Evolutionary conservation across 2,113 vertebrate genomes (phyloP), one percentile per base, ranked within the genome.

Genomic region (Holacanthus passer): DNA sequence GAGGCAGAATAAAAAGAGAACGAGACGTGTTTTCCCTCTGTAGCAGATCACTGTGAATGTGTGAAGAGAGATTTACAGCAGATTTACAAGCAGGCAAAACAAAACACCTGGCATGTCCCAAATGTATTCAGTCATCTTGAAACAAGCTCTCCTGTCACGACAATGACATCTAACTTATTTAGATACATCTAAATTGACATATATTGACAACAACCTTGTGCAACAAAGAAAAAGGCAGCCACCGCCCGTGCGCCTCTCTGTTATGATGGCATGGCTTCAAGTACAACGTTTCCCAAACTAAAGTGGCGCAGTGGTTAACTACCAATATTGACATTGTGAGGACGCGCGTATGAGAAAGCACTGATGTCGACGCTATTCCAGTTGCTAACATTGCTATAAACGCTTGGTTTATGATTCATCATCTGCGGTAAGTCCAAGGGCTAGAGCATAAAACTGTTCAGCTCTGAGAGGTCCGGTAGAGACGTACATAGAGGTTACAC

Each of bases 371-470:
- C 73, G 53, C 85, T 87, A 89, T 91, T 87, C 77, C 68, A 74
- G 88, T 89, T 66, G 69, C 89, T 85, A 84, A 90, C 87, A 82
- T 89, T 85, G 91, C 88, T 82, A 92, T 94, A 94, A 94, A 93
- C n/a, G 65, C 69, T 64, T 56, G 85, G 83, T 93, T 95, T 94
- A 94, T 90, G 92, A 91, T 88, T 90, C 84, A 79, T 91, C 90
- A 88, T 85, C 87, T 48, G 75, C 56, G 6, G 85, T 55, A 92
- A 90, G 88, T 93, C 91, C 91, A 91, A 91, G 87, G 92, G 88
- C 92, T 93, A 81, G 82, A 86, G 89, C 88, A 94, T 94, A 93
- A 94, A 95, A 94, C 84, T 80, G 87, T 77, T 86, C 84, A 88
- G 84, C 73, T 86, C 78, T 37, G 59, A 84, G 82, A 78, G 78